Evolutionary conservation across 1,140 invertebrate genomes (phyloP), one percentile per base, ranked within the genome.

Genomic region (Heliothis subflexa): DNA sequence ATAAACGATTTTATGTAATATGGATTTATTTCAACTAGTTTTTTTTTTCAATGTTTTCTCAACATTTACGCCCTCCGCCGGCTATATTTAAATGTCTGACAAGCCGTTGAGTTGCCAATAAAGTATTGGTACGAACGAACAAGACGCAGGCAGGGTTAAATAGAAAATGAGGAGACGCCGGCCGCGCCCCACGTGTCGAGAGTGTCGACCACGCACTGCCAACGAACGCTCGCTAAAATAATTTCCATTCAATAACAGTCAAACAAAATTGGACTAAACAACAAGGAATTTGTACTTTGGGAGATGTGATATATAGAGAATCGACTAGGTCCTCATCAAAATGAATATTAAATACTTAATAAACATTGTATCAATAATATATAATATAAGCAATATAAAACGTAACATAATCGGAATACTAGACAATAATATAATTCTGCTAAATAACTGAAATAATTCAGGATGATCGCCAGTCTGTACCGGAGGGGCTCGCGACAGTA

Each of bases 251-350:
- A 91, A 91, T 93, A 93, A 94, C 93, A 94, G 89, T 93, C 86
- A 95, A 95, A 95, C 92, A 94, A 95, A 95, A 95, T 95, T 95
- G 94, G 93, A 95, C 94, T 95, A 95, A 95, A 95, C 93, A 95
- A 95, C 94, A 95, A 95, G 94, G 93, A 94, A 95, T 95, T 95
- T 95, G 94, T 95, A 95, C 94, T 95, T 95, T 95, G 94, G 94
- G 94, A 94, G 89, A 94, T 94, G 94, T 95, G 92, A 94, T 95
- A 95, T 94, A 94, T 90, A 93, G 91, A 94, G 94, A 95, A 94
- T 91, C 94, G 94, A 95, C 94, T 95, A 95, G 94, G 93, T 94
- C 90, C 93, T 94, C 92, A 93, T 94, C 91, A 93, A 94, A 83
- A 94, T 93, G 91, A 93, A 93, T 89, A 90, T 93, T 93, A 93